Conservation (phyloP, 1,140 invertebrate genomes). For the Brachionus sp. region DNA sequence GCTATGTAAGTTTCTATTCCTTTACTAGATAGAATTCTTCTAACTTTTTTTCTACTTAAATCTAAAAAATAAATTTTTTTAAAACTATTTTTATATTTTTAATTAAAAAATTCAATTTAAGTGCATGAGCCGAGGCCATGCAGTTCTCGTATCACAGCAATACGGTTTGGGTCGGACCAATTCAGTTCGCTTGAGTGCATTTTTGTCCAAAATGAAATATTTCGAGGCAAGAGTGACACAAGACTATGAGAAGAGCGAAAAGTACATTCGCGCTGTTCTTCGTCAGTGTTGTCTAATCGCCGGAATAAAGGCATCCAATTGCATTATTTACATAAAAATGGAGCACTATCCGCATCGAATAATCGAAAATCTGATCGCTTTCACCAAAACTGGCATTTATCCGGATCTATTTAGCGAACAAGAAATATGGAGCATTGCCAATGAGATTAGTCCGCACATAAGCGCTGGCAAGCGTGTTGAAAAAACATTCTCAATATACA, state of each 20-base stretch:
- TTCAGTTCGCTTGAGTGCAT: constrained; percentile 53
- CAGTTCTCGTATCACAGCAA: constrained; percentile 52
- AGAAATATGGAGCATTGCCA: constrained; percentile 54
- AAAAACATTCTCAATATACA: constrained; percentile 55
- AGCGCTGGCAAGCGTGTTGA: constrained; percentile 55
- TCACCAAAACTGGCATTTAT: constrained; percentile 48
- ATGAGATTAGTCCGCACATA: constrained; percentile 56
- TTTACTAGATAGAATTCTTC: too few relatives aligned
- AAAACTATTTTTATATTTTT: not conserved
- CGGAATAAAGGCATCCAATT: constrained; percentile 52
- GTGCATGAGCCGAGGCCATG: constrained; percentile 55
- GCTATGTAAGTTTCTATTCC: too few relatives aligned
- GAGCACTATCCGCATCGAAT: constrained; percentile 1
- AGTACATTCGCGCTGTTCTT: constrained; percentile 52
- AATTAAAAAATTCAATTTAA: constrained; percentile 46
- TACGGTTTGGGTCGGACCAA: constrained; percentile 55
- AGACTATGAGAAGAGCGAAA: constrained; percentile 49
- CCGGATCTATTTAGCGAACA: constrained; percentile 55
- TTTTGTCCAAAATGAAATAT: constrained; percentile 55
- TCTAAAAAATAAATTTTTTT: too few relatives aligned
- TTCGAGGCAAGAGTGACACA: constrained; percentile 54
- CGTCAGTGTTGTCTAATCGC: constrained; percentile 53
- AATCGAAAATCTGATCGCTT: not conserved
- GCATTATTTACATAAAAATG: constrained; percentile 50
- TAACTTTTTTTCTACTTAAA: too few relatives aligned